These are phyloP conservation scores for Echinometra lucunter DNA, from an alignment of 53 echinoderm and acorn worm species.

Conservation along the genomic window DNA sequence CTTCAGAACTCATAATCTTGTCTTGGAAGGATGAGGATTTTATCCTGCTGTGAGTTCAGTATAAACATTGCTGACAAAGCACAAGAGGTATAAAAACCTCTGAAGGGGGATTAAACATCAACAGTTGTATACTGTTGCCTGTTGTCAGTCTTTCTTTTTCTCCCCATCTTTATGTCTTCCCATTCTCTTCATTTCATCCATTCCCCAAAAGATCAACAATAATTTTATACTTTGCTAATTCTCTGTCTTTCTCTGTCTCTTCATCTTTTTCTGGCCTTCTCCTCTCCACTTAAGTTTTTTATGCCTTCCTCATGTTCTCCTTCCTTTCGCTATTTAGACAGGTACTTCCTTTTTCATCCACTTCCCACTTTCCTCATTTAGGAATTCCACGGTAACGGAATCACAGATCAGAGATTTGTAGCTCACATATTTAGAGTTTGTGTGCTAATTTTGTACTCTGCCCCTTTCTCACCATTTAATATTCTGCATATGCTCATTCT, in stretches of 20 bases:
- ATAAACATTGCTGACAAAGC: slow-evolving; percentile 25
- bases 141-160: neutral
- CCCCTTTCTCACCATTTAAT: too few relatives aligned
- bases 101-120: neutral
- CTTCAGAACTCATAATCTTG: slow-evolving; percentile 7
- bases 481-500: too few relatives aligned
- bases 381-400: too few relatives aligned
- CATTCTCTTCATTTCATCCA: neutral
- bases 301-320: neutral
- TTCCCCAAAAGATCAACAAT: too few relatives aligned
- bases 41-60: neutral
- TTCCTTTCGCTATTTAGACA: neutral
- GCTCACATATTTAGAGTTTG: too few relatives aligned
- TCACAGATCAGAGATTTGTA: too few relatives aligned
- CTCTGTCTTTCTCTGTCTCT: neutral
- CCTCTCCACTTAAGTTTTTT: too few relatives aligned
- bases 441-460: too few relatives aligned
- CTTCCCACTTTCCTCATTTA: too few relatives aligned
- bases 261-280: neutral
- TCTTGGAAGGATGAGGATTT: neutral
- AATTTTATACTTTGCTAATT: too few relatives aligned
- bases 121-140: neutral
- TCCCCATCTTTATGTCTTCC: neutral
- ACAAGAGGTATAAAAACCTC: neutral
- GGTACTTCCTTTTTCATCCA: too few relatives aligned